Evolutionary conservation across 2,797 vertebrate species (phyloP), one percentile per base, ranked within the genome.

Genomic region (Borostomias antarcticus): DNA sequence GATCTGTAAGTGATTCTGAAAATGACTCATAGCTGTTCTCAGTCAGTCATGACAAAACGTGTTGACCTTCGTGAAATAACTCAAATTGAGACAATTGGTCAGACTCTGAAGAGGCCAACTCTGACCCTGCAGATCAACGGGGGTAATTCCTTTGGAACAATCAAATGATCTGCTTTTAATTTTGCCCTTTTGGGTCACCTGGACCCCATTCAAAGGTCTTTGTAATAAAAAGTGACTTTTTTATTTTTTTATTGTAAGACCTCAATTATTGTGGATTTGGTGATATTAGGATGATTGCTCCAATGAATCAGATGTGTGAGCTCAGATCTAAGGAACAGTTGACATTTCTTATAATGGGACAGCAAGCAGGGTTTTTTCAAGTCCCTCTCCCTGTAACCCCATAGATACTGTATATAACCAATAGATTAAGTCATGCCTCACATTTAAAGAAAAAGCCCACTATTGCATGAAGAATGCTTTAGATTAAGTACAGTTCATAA

Each of bases 231-330:
- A 79, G 52, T 35, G 33, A 28, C 51, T 32, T 47, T 57, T 78
- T 80, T 82, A 71, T 68, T 50, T 68, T 75, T 78, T 74, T 51
- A 84, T 85, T 86, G 77, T 84, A 81, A 86, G 75, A 78, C 73
- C 72, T 84, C 81, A 84, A 88, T 89, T 87, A 89, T 76, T 72
- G 74, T 58, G 82, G 81, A 88, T 89, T 90, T 89, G 84, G 77
- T 82, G 77, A 83, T 80, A 89, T 88, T 87, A 86, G 72, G 72
- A 80, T 81, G 78, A 86, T 88, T 82, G 82, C 81, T 62, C 40
- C 66, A 47, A 69, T 75, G 77, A 82, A 86, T 86, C 78, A 73
- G 60, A 85, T 89, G 87, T 83, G 77, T 92, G 83, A 92, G 84
- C 74, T 45, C 58, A 33, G 64, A 23, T 5, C 28, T 32, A 78